These are phyloP conservation scores for Microctenopoma stevenorrisi DNA, from an alignment of 2,797 vertebrate species.

Conservation along the genomic window DNA sequence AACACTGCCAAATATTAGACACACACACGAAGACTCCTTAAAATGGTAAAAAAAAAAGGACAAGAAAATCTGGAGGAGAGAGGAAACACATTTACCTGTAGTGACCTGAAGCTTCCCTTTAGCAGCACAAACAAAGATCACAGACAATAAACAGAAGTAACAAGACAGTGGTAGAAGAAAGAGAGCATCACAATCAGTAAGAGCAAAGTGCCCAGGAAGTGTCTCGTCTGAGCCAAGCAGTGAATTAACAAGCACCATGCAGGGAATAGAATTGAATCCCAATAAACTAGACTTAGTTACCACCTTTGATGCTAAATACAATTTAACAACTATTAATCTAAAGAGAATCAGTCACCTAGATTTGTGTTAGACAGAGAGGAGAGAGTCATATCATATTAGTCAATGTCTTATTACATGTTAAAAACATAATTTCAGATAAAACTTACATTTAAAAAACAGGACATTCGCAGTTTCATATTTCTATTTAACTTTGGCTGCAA, in stretches of 20 bases:
- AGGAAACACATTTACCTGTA: slow-evolving; percentile 89
- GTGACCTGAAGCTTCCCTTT: slow-evolving; percentile 98
- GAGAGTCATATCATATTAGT: not conserved
- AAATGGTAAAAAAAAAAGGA: slow-evolving; percentile 3
- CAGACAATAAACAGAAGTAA: slow-evolving; percentile 77
- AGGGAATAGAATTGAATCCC: slow-evolving; percentile 37
- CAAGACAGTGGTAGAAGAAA: slow-evolving; percentile 62
- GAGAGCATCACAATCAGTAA: slow-evolving; percentile 72
- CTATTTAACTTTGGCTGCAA: not conserved
- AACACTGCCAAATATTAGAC: slow-evolving; percentile 54
- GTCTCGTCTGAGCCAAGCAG: slow-evolving; percentile 58
- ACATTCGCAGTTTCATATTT: not conserved
- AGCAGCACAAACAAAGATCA: slow-evolving; percentile 81
- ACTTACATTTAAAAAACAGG: not conserved
- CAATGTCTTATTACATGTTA: not conserved
- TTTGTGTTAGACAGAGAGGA: not conserved
- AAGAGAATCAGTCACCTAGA: not conserved
- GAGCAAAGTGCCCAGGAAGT: slow-evolving; percentile 63
- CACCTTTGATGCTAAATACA: not conserved
- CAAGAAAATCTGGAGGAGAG: slow-evolving; percentile 62
- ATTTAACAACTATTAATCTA: not conserved
- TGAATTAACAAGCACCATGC: slow-evolving; percentile 72
- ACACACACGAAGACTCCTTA: slow-evolving; percentile 34
- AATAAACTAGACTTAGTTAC: slow-evolving; percentile 5
- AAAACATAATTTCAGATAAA: not conserved